These are phyloP conservation scores for Liodrosophila aerea DNA, from an alignment of 2,888 invertebrate species.

Conservation along the genomic window DNA sequence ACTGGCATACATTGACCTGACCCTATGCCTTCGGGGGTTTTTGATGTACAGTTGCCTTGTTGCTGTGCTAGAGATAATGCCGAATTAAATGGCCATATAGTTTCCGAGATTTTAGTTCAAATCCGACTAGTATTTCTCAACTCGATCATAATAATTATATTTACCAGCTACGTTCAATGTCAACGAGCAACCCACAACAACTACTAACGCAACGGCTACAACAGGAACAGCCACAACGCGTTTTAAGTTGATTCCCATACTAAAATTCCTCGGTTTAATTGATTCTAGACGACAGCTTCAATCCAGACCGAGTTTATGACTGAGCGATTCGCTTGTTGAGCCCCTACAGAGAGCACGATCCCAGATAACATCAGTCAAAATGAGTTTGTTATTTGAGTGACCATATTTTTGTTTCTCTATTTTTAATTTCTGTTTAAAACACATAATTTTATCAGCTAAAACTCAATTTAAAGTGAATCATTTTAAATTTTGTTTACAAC, in stretches of 20 bases:
- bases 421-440: no score
- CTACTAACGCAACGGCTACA: conserved; percentile 17
- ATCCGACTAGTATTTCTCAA: conserved; percentile 38
- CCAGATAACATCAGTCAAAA: conserved; percentile 34
- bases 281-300: neutral
- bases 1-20: conserved; percentile 41
- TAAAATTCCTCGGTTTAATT: neutral
- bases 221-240: conserved; percentile 5
- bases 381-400: no score
- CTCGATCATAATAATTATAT: conserved; percentile 11
- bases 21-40: conserved; percentile 17
- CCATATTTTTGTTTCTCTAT: no score
- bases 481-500: no score
- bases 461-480: no score
- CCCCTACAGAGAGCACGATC: conserved; percentile 20
- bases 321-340: conserved; percentile 15
- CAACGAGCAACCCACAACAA: conserved; percentile 40
- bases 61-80: conserved; percentile 35
- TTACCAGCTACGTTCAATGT: conserved; percentile 52
- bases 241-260: conserved; percentile 27
- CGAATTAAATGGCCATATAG: neutral
- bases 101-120: conserved; percentile 18
- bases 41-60: conserved; percentile 35
- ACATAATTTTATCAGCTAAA: no score
- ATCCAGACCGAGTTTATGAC: conserved; percentile 16